phyloP scores from a whole-genome alignment of 2,797 vertebrate genomes.

The Hybognathus amarus region DNA sequence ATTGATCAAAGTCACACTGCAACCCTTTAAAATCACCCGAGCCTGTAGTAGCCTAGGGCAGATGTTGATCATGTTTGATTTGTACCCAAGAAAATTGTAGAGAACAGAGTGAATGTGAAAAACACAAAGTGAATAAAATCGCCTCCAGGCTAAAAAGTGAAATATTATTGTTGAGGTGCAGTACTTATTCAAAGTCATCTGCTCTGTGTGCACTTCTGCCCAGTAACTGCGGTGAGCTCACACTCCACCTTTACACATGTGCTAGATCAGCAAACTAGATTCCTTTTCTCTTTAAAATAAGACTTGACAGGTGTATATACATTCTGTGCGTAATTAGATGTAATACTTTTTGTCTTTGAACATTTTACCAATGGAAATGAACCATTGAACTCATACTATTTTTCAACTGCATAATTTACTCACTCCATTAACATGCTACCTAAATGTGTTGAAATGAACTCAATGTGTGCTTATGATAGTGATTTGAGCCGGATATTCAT shows the following conservation, averaged over 20 bases:
- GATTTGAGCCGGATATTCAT: background rate
- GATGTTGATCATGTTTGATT: constrained; percentile 16
- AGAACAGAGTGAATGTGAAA: constrained; percentile 15
- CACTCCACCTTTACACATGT: background rate
- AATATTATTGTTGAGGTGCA: background rate
- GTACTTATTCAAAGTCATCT: background rate
- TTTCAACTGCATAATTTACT: background rate
- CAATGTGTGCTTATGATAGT: background rate
- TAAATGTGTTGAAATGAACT: background rate
- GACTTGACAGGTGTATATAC: constrained; percentile 8
- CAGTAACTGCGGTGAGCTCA: constrained; percentile 3
- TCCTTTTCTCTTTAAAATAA: constrained; percentile 11
- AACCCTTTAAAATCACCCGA: constrained; percentile 8
- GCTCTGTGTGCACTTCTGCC: constrained; percentile 5
- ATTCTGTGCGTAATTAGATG: constrained; percentile 15
- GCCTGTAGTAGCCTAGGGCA: background rate
- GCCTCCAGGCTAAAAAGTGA: background rate
- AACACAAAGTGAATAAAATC: background rate
- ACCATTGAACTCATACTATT: background rate
- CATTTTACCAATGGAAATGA: background rate
- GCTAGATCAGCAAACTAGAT: constrained; percentile 38
- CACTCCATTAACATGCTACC: background rate
- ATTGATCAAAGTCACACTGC: background rate
- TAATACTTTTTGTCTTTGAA: constrained; percentile 33
- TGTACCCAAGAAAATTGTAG: constrained; percentile 6